Conservation (phyloP, 2,888 invertebrate species). For the Chromoteleia sp. region DNA sequence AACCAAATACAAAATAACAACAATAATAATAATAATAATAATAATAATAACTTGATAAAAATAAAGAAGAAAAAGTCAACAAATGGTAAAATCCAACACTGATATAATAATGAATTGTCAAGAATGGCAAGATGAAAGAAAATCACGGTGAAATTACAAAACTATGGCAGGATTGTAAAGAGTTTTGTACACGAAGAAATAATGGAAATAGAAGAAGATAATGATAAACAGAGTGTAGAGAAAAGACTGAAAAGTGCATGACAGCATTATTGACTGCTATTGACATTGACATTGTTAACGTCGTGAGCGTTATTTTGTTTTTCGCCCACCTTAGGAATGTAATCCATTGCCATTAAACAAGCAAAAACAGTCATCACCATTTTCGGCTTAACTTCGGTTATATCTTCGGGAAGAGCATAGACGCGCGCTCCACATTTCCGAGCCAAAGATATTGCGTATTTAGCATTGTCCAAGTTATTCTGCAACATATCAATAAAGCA, state of each 20-base stretch:
- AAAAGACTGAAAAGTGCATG: background rate
- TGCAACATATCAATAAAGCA: conserved; percentile 82
- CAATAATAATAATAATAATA: too few relatives aligned
- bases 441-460: conserved; percentile 99
- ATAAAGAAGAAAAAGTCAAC: conserved; percentile 3
- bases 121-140: conserved; percentile 43
- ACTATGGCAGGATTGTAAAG: conserved; percentile 69
- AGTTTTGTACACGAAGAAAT: conserved; percentile 51
- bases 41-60: conserved; percentile 7
- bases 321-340: conserved; percentile 94
- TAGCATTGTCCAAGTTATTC: conserved; percentile 98
- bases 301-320: conserved; percentile 80
- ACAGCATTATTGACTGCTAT: conserved; percentile 73
- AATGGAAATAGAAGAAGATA: conserved; percentile 19
- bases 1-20: background rate
- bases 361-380: conserved; percentile 99
- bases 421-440: conserved; percentile 98
- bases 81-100: conserved; percentile 23
- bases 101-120: conserved; percentile 52
- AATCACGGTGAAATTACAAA: conserved; percentile 45
- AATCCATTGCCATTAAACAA: conserved; percentile 99
- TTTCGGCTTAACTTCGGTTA: conserved; percentile 98
- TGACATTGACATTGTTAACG: conserved; percentile 71
- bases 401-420: conserved; percentile 99
- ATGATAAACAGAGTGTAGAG: conserved; percentile 4